A percentile compares a stretch with the other conserved stretches of the same genome.
Evolutionary conservation across 2,797 vertebrate genomes (phyloP).

Genomic region (Macroramphosus scolopax): DNA sequence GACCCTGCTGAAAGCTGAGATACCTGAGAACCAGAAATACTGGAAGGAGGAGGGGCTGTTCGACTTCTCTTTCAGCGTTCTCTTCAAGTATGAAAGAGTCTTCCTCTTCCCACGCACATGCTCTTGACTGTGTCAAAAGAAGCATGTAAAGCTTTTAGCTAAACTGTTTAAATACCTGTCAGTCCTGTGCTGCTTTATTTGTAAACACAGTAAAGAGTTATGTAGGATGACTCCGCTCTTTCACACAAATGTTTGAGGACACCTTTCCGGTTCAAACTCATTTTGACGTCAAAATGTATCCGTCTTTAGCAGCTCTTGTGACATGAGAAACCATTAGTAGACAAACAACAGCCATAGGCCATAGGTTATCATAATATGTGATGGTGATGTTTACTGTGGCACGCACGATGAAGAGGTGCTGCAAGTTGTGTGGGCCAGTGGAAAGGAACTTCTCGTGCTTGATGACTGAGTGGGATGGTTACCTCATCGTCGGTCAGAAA

Average conservation of each 20-base stretch:
- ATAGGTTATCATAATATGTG: neutral
- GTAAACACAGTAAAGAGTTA: constrained; percentile 57
- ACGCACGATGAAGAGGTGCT: neutral
- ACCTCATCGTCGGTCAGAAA: constrained; percentile 21
- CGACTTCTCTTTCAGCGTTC: constrained; percentile 77
- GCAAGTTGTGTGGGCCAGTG: neutral
- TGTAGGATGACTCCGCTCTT: constrained; percentile 3
- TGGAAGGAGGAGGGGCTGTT: constrained; percentile 83
- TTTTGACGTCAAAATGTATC: neutral
- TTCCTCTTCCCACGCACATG: constrained; percentile 1
- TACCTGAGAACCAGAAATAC: constrained; percentile 54
- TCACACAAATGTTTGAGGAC: constrained; percentile 11
- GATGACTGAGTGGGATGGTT: constrained; percentile 3
- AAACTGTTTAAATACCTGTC: constrained; percentile 72
- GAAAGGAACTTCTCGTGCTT: constrained; percentile 27
- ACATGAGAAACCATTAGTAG: neutral
- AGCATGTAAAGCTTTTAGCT: constrained; percentile 21
- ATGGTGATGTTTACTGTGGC: neutral
- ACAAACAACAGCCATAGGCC: no score
- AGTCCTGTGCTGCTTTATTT: constrained; percentile 42
- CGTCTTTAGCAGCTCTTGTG: neutral
- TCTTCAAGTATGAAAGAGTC: constrained; percentile 79
- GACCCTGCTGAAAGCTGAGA: constrained; percentile 69
- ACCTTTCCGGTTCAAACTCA: constrained; percentile 5
- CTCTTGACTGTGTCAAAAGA: constrained; percentile 10